Evolutionary conservation across 2,797 vertebrate species (phyloP).

Genomic region (Diceros bicornis): DNA sequence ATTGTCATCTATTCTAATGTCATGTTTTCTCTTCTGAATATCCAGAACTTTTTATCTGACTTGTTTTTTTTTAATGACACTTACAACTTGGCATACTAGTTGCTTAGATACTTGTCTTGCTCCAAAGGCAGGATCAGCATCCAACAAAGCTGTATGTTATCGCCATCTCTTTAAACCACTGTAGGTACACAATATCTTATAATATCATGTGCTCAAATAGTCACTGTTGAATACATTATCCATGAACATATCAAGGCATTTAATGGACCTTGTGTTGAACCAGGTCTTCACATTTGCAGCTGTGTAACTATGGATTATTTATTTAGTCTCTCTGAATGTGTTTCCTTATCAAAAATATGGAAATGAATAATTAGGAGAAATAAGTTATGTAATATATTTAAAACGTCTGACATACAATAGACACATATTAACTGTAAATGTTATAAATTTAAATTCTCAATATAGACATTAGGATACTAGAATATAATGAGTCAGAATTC

Average conservation of each 20-base stretch:
- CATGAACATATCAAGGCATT: background rate
- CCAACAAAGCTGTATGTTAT: fast-evolving
- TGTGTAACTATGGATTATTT: background rate
- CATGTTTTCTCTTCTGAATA: background rate
- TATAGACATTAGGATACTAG: background rate
- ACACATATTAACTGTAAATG: background rate
- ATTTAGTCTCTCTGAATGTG: background rate
- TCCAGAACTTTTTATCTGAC: background rate
- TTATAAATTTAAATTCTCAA: background rate
- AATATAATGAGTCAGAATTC: background rate
- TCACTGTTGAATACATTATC: background rate
- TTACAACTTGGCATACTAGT: background rate
- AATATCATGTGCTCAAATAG: background rate
- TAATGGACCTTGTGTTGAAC: background rate
- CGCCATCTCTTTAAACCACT: background rate
- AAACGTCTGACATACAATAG: background rate
- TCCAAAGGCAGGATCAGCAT: background rate
- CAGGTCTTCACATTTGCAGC: background rate
- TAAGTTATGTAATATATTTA: background rate
- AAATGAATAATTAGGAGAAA: background rate
- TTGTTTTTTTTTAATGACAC: background rate
- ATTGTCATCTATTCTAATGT: background rate
- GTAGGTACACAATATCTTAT: background rate
- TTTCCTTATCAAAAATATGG: background rate
- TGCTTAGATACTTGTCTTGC: background rate